phyloP scores from a whole-genome alignment of 2,113 vertebrate species.

The Casuarius casuarius region DNA sequence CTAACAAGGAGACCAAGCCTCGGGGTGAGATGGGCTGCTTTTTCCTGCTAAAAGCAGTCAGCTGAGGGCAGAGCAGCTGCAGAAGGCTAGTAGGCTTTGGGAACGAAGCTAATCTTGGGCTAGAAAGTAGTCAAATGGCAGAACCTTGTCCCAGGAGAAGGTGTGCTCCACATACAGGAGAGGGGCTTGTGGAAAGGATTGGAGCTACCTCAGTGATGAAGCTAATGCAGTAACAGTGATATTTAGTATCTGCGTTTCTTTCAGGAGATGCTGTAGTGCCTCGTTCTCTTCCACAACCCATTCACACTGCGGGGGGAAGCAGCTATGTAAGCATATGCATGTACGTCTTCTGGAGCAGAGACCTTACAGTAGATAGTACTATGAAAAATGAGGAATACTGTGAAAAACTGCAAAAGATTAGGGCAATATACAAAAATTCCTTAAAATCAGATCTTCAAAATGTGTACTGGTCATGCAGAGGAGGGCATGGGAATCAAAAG shows the following conservation, averaged over 20 bases:
- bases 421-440: neutral
- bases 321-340: neutral
- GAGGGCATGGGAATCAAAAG: neutral
- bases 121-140: neutral
- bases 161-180: neutral
- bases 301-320: neutral
- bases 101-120: neutral
- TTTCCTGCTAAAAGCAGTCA: neutral
- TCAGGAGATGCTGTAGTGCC: neutral
- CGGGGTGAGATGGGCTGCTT: neutral
- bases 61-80: neutral
- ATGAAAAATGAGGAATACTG: neutral
- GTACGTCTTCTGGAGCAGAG: neutral
- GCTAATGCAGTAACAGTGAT: neutral
- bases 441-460: neutral
- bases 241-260: neutral
- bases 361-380: neutral
- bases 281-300: neutral
- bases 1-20: neutral
- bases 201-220: accelerated
- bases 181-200: neutral
- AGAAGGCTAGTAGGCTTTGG: neutral
- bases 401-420: neutral
- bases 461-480: neutral
- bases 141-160: neutral